Base-by-base conservation (phyloP, 2,113 vertebrate genomes). In the Corythaeola cristata region DNA sequence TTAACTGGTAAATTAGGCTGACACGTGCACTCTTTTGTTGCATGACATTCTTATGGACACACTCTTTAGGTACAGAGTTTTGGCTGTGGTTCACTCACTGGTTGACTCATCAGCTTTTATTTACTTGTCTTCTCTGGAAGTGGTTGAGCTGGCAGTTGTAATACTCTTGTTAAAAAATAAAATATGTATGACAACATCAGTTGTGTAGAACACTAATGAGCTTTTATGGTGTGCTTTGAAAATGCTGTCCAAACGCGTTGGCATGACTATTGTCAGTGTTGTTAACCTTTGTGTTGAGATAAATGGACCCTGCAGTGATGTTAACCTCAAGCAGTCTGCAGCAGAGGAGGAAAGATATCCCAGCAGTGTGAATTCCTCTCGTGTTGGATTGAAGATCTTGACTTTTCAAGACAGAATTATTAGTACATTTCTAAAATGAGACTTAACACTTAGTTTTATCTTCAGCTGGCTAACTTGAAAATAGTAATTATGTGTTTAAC, bases 81-180 rank as follows among this genome's bases (percentile, higher is more conserved):
- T 85, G 85, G 44, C 83, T 71, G 2, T 7, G 8, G 8, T 44
- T 90, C 79, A 3, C 21, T 90, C 79, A 3, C 21, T 8, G 4
- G 17, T 45, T 87, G 93, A 71, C 55, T 92, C 91, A 92, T 69
- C 47, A 16, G 15, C 64, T 90, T 90, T 71, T 56, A 8, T 87
- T 92, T 92, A 75, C 68, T 28, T 66, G 39, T 21, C 6, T 5
- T 75, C 56, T 20, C 49, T 11, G 60, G 20, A 12, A 49, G 35
- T 14, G 19, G 19, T 64, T 68, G 78, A 89, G 67, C 45, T 85
- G 85, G 27, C 58, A 59, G 37, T 30, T 78, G 60, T 59, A 84
- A 80, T 41, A 10, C 20, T n/a, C 60, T 50, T 32, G 79, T 91
- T 89, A 75, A 81, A 73, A 49, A 44, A 30, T 0, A 73, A 49